phyloP scores from a whole-genome alignment of 2,797 vertebrate genomes.

The Salarias fasciatus region DNA sequence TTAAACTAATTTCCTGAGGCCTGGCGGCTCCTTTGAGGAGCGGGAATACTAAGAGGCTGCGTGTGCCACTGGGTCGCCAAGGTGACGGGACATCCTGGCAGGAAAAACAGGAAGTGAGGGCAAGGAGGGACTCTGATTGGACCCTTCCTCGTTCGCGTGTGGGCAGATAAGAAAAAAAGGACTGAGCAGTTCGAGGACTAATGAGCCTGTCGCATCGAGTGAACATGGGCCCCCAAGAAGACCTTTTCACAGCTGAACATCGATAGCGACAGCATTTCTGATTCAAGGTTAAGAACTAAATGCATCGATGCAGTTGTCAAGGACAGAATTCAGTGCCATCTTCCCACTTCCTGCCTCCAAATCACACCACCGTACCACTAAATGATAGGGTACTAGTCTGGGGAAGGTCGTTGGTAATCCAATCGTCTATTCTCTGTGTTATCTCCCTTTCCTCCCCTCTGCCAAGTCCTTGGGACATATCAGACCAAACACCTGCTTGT shows the following conservation, averaged over 20 bases:
- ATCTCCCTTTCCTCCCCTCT: constrained; percentile 50
- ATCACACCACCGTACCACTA: constrained; percentile 8
- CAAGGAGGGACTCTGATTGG: constrained; percentile 80
- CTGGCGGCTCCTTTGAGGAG: constrained; percentile 69
- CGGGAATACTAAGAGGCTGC: constrained; percentile 59
- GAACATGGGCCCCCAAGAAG: constrained; percentile 39
- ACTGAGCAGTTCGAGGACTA: constrained; percentile 43
- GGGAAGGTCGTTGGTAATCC: constrained; percentile 58
- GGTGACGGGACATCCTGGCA: constrained; percentile 75
- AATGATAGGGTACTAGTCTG: constrained; percentile 31
- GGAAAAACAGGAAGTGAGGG: constrained; percentile 84
- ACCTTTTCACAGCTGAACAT: background rate
- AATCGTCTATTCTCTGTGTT: constrained; percentile 35
- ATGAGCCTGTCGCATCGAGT: constrained; percentile 55
- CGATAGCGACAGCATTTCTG: background rate
- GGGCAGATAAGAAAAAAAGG: constrained; percentile 65
- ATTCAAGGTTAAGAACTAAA: background rate
- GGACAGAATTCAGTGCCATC: constrained; percentile 2
- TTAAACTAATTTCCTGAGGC: constrained; percentile 84
- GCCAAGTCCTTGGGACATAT: constrained; percentile 69
- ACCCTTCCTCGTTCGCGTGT: constrained; percentile 72
- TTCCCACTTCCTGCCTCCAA: background rate
- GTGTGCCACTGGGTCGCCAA: constrained; percentile 74
- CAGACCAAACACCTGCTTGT: constrained; percentile 70
- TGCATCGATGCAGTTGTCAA: background rate